Base-by-base conservation (phyloP, 2,113 vertebrate species). In the Hoplias malabaricus region DNA sequence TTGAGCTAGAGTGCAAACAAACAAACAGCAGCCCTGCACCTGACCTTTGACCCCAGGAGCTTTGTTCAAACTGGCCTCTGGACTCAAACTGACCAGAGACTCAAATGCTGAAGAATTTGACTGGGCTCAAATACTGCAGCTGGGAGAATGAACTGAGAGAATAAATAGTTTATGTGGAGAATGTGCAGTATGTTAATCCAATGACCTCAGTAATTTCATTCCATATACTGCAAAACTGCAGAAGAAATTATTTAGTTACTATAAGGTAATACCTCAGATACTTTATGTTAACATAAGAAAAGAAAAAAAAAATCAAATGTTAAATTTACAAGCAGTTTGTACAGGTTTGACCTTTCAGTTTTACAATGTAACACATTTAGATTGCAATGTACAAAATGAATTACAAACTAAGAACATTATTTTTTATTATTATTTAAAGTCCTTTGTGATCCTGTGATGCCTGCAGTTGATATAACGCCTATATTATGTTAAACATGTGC, bases 31-130 rank as follows among this genome's bases (percentile, higher is more conserved):
- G 77, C 42, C 66, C 74, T 84, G 72, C 68, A 73, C 74, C 68
- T 87, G 87, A 90, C 88, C 90, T 84, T 81, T 88, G 83, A 87
- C 66, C 88, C 50, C 0, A 31, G 57, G 71, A 79, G 83, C 84
- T 87, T 77, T 87, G 78, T 78, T 88, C 75, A 82, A 76, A 50
- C 78, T 61, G 84, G 88, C 88, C 88, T 88, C 76, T 82, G 80
- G 53, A 38, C 77, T 80, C 79, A 31, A 83, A 84, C 79, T 80
- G 82, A 86, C 77, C 68, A 82, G 73, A 69, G 76, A 82, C 69
- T 78, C 48, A 80, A 86, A 82, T 69, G 68, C 74, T 73, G 75
- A 50, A 40, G 73, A 56, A 79, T 78, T 75, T 75, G 75, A 50
- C 57, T 68, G 56, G 43, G 29, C 61, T 75, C 34, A 63, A 27